Base-by-base conservation (phyloP, 2,113 vertebrate species). In the Pelusios castaneus region DNA sequence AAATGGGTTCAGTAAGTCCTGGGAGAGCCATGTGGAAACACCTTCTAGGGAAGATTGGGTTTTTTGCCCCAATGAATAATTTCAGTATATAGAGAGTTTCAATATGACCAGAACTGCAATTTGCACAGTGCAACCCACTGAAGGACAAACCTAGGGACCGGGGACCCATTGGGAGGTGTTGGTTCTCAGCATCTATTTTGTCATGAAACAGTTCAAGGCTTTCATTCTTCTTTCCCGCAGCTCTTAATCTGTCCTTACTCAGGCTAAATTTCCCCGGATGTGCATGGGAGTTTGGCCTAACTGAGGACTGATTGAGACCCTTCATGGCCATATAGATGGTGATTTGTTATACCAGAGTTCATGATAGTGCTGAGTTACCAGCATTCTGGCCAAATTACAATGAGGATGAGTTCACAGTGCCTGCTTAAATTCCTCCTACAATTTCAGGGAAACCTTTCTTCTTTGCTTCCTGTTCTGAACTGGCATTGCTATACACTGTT, bases 301-400 rank as follows among this genome's bases (percentile, higher is more conserved):
- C 2, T 82, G 8, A 63, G 5, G 6, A 82, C 29, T 80, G 31
- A 54, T 16, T 60, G 76, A 77, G 27, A 51, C 31, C n/a, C 13
- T 6, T 0, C 0, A 3, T 58, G 27, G 14, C 5, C 12, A 25
- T 58, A 13, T 24, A 87, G 67, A 51, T 19, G 16, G 19, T 51
- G 67, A 86, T 56, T 79, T 54, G 0, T 10, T 73, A 43, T 43
- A 92, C 29, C 7, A 77, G 31, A 67, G 22, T 29, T 75, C 3
- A 13, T 81, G 60, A 19, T 34, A 41, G 54, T 2, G 38, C 22
- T 3, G 82, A 45, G 67, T 80, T 58, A 21, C 8, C 31, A n/a
- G 47, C 1, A 13, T 5, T 63, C 4, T 17, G 76, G 12, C 16
- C 51, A 51, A 51, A 79, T 85, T 87, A 80, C 51, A 38, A 7